Percentiles rank a stretch among this genome's conserved stretches.
These are phyloP conservation scores for Sylvia atricapilla DNA, from an alignment of 2,113 vertebrate genomes.

Conservation along the genomic window DNA sequence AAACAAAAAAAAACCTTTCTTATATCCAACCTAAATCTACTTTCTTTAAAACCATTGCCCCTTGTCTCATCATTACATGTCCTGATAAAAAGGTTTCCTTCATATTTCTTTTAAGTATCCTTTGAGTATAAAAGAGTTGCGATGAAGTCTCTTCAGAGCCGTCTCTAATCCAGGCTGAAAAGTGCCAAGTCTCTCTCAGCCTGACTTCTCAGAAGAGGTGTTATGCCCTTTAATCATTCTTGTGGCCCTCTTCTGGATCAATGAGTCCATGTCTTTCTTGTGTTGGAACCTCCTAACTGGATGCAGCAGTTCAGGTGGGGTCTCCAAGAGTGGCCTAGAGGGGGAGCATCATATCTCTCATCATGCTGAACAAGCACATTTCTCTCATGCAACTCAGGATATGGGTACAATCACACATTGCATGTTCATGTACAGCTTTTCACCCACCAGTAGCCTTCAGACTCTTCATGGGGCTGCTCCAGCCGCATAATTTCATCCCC, in stretches of 20 bases:
- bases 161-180: background rate
- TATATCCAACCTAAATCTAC: background rate
- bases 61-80: background rate
- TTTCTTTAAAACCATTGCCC: background rate
- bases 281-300: background rate
- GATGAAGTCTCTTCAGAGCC: background rate
- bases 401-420: background rate
- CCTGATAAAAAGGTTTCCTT: background rate
- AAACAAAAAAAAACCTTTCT: background rate
- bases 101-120: background rate
- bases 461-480: background rate
- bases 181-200: background rate
- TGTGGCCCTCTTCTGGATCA: background rate
- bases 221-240: background rate
- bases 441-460: rapidly evolving
- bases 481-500: background rate
- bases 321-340: background rate
- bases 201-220: background rate
- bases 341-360: background rate
- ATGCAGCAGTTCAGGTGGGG: background rate
- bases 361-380: background rate
- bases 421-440: background rate
- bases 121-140: background rate
- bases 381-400: background rate
- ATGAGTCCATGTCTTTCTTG: background rate